These are phyloP conservation scores for Drosophila teissieri DNA, from an alignment of 1,140 invertebrate species.

Conservation along the genomic window DNA sequence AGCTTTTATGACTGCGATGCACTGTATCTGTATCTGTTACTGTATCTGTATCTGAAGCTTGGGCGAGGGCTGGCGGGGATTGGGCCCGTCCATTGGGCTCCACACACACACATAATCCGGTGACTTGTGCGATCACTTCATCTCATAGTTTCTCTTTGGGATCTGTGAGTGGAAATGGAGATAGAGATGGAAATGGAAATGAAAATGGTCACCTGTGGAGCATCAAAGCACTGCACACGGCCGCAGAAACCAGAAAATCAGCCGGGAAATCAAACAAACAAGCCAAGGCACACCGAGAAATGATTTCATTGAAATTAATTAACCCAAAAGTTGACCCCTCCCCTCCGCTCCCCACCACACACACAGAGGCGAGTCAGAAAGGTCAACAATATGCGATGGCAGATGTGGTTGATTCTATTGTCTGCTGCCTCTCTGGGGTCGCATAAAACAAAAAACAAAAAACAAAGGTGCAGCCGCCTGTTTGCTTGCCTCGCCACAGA, in stretches of 20 bases:
- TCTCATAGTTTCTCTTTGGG: not conserved
- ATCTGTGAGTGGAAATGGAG: not conserved
- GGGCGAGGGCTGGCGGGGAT: not conserved
- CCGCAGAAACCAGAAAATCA: slow-evolving; percentile 7
- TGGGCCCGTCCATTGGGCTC: slow-evolving; percentile 1
- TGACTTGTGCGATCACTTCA: slow-evolving; percentile 1
- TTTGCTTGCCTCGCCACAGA: slow-evolving; percentile 10
- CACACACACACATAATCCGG: not conserved
- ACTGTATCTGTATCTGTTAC: not conserved
- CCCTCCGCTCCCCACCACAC: not conserved
- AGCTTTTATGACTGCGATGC: slow-evolving; percentile 8
- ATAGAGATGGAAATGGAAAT: slow-evolving; percentile 1
- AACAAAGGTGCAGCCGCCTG: slow-evolving; percentile 43
- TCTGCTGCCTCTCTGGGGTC: slow-evolving; percentile 27
- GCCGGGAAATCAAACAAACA: slow-evolving; percentile 12
- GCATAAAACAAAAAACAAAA: slow-evolving; percentile 25
- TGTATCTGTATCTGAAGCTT: too few relatives aligned
- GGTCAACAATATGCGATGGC: slow-evolving; percentile 52
- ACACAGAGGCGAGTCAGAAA: slow-evolving; percentile 15
- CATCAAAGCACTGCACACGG: slow-evolving; percentile 1
- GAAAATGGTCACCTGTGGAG: slow-evolving; percentile 23
- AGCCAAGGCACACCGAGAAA: slow-evolving; percentile 44
- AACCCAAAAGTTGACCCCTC: slow-evolving; percentile 71
- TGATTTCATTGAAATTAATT: slow-evolving; percentile 82
- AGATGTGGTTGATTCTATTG: slow-evolving; percentile 20